A percentile compares a stretch with the other conserved stretches of the same genome.
phyloP scores from a whole-genome alignment of 92 coral and sea anemone species.

The Paramuricea clavata region DNA sequence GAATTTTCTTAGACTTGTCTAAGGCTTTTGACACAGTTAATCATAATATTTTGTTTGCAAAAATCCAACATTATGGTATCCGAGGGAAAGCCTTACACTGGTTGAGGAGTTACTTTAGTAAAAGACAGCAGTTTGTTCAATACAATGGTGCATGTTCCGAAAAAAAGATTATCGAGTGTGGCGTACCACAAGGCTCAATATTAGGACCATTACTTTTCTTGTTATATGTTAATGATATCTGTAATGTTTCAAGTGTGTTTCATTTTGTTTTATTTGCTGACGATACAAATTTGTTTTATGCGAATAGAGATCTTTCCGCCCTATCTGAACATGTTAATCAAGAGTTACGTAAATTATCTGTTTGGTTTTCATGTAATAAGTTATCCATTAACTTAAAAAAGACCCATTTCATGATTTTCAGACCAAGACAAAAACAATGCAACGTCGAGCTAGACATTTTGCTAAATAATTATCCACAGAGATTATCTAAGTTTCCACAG shows the following conservation, averaged over 20 bases:
- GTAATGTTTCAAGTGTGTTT: neutral
- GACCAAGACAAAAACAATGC: no score
- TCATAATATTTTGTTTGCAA: neutral
- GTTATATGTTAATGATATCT: neutral
- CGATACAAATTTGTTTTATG: neutral
- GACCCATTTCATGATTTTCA: no score
- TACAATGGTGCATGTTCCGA: neutral
- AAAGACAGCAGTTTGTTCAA: neutral
- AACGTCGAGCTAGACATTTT: no score
- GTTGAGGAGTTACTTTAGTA: neutral
- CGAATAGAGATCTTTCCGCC: neutral
- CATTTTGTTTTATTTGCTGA: neutral
- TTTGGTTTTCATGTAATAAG: neutral
- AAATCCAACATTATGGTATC: neutral
- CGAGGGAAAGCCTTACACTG: neutral
- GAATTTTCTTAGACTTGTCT: conserved; percentile 1
- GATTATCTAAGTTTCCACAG: no score
- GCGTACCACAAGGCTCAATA: neutral
- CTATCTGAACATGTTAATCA: neutral
- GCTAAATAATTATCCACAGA: no score
- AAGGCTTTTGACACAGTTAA: conserved; percentile 6
- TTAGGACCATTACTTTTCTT: neutral
- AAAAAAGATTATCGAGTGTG: neutral
- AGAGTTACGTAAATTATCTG: neutral
- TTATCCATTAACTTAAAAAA: no score